Base-by-base conservation (phyloP, 2,113 vertebrate species). In the Dasyornis broadbenti region DNA sequence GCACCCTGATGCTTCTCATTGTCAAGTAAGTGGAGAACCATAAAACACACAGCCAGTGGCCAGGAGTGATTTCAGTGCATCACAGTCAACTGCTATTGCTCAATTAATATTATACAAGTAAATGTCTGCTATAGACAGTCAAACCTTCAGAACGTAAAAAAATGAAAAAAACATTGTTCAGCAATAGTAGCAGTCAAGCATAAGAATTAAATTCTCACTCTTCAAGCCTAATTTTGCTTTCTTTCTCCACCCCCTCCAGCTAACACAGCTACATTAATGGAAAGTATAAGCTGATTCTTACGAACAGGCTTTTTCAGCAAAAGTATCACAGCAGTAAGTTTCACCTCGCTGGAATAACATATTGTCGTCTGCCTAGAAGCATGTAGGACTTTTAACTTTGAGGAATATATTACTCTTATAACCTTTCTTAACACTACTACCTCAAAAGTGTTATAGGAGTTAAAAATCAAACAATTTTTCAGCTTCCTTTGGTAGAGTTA, bases 31-130 rank as follows among this genome's bases (percentile, higher is more conserved):
- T 5, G 2, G 13, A 75, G 44, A 76, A 45, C 10, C 78, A 70
- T 13, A 31, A 63, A 93, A 96, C 54, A 77, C 85, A 70, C 61
- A 80, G 63, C 85, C 82, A 92, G 71, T 26, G 76, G 90, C 59
- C 80, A 89, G 33, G 18, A 83, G 45, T 45, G 59, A 10, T 39
- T 77, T 70, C 9, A 40, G 22, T 10, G 33, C 19, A 35, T 76
- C 50, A 73, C 2, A 75, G 20, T 12, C 70, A 88, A 35, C 18
- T 13, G 21, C 33, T 54, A 21, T 33, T 70, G 42, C 82, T 88
- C 68, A 86, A 66, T 27, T 45, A 56, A 15, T 24, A 52, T 19
- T 60, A 53, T 9, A 69, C 39, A 78, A 78, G 64, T 45, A 37
- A 9, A 9, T 27, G 52, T 7, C 47, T 45, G 11, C 22, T 17